Evolutionary conservation across 2,888 invertebrate genomes (phyloP), one percentile per base, ranked within the genome.

Genomic region (Lasioglossum figueresi): DNA sequence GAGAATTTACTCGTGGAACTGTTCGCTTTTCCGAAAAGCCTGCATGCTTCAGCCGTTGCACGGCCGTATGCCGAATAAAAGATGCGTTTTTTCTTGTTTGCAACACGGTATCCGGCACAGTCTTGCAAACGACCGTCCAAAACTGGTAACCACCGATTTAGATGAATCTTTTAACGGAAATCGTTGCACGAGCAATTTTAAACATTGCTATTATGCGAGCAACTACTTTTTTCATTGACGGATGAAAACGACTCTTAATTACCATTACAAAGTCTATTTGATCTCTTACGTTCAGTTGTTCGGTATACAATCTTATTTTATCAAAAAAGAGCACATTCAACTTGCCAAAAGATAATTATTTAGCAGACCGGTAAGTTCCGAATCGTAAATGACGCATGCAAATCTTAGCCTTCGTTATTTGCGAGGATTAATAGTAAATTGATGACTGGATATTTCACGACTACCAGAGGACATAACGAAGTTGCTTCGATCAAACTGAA

Each of bases 1-100:
- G n/a, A 40, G 76, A 83, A 77, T 59, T 82, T 68, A 16, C 56
- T 31, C 43, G 37, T 5, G 68, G 12, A 37, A 66, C 37, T 40
- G 37, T 40, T 70, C 40, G 10, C n/a, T 40, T 40, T 70, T 70
- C 19, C 70, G 70, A 40, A 70, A 40, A 70, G 40, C 40, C 40
- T 40, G 70, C 14, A 23, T 37, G 40, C n/a, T 40, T n/a, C n/a
- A 4, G 70, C 70, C n/a, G 14, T 37, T 4, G 23, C 37, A n/a
- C 5, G 40, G 4, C 37, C 23, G 14, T 40, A n/a, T 70, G 70
- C 10, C 40, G 37, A 40, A 70, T 63, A 63, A 27, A 63, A 63
- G 8, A 63, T 63, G 19, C 31, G 16, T 63, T 63, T 63, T 63
- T 6, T 31, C 8, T 63, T 63, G 63, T 31, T 63, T 5, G 31